phyloP scores from a whole-genome alignment of 2,888 invertebrate species.

The Orthosia incerta region DNA sequence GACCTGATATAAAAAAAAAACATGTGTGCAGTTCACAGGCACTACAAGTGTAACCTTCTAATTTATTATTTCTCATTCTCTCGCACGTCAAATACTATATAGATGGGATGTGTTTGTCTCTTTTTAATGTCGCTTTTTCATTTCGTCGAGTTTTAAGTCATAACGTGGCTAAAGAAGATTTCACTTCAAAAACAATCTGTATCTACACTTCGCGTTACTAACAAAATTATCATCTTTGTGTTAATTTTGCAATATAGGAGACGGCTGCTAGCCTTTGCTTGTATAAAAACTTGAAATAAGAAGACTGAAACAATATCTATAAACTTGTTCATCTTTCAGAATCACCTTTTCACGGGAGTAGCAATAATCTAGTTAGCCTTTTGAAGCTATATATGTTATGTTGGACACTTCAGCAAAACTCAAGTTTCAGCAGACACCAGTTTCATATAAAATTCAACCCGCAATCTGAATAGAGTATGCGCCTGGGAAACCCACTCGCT shows the following conservation, averaged over 20 bases:
- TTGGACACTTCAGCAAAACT: conserved; percentile 20
- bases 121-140: no score
- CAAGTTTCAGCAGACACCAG: conserved; percentile 10
- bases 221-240: no score
- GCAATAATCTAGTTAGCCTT: conserved; percentile 1
- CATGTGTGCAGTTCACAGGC: no score
- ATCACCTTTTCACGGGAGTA: neutral
- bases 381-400: conserved; percentile 14
- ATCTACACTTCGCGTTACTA: no score
- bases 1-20: no score
- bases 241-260: neutral
- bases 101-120: no score
- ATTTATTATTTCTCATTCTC: no score
- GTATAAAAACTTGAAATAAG: neutral
- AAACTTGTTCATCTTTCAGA: neutral
- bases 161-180: no score
- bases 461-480: conserved; percentile 57
- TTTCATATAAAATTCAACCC: conserved; percentile 50
- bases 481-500: conserved; percentile 36
- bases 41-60: no score
- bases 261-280: neutral
- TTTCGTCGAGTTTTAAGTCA: no score
- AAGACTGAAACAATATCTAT: neutral
- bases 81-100: no score
- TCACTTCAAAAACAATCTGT: no score